phyloP scores from a whole-genome alignment of 30 jellyfish, hydroid and myxozoan genomes.

The Chrysaora quinquecirrha region DNA sequence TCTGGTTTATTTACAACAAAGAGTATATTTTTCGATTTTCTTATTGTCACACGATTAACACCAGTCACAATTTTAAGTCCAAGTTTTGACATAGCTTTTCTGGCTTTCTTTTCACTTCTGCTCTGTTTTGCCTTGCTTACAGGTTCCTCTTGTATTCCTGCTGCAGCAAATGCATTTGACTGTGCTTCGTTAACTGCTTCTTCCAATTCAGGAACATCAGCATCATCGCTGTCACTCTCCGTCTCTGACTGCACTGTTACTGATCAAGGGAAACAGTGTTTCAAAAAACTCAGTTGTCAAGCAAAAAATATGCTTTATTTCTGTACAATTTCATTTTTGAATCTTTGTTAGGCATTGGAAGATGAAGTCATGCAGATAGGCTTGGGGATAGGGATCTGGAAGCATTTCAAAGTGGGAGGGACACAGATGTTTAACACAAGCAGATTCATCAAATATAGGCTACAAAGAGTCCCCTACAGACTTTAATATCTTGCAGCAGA shows the following conservation, averaged over 20 bases:
- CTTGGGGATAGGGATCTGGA: too few species aligned
- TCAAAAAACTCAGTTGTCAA: too few species aligned
- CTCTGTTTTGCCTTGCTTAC: slow-evolving; percentile 97
- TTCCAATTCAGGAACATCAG: slow-evolving; percentile 76
- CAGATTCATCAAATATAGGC: too few species aligned
- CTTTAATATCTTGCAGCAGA: too few species aligned
- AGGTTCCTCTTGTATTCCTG: slow-evolving; percentile 97
- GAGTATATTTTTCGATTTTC: slow-evolving; percentile 93
- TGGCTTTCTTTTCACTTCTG: slow-evolving; percentile 96
- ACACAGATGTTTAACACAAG: too few species aligned
- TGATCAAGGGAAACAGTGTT: slow-evolving; percentile 1
- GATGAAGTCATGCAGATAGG: too few species aligned
- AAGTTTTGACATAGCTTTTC: slow-evolving; percentile 93
- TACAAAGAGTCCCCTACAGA: too few species aligned
- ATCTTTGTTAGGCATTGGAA: too few species aligned
- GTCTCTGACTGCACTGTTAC: slow-evolving; percentile 77
- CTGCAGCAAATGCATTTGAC: slow-evolving; percentile 94
- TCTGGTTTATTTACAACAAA: slow-evolving; percentile 96
- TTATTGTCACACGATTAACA: slow-evolving; percentile 90
- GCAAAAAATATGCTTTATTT: too few species aligned
- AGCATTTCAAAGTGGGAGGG: too few species aligned
- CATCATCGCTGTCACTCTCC: slow-evolving; percentile 94
- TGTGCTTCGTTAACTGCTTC: slow-evolving; percentile 74
- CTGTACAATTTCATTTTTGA: too few species aligned
- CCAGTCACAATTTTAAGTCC: slow-evolving; percentile 96